These are phyloP conservation scores for Scaptodrosophila latifasciaeformis DNA, from an alignment of 2,888 invertebrate genomes.

Conservation along the genomic window DNA sequence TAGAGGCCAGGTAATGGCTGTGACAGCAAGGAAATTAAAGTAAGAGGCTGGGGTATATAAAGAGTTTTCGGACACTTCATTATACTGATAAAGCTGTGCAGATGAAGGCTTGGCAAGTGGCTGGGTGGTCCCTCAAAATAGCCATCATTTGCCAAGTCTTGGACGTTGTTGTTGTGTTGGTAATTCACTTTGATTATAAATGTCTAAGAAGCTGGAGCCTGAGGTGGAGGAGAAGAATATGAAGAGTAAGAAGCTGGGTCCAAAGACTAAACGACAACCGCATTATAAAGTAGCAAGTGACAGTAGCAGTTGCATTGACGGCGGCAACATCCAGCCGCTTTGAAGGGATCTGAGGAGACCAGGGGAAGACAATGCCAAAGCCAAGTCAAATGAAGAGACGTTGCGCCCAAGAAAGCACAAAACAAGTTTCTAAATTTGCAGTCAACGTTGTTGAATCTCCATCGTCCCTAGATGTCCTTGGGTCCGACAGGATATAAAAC, in stretches of 20 bases:
- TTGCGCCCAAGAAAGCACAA: slow-evolving; percentile 57
- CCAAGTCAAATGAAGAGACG: slow-evolving; percentile 53
- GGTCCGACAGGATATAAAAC: slow-evolving; percentile 71
- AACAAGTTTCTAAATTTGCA: slow-evolving; percentile 63
- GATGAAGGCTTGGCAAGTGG: no score
- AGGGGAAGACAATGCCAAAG: slow-evolving; percentile 6
- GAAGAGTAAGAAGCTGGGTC: neutral
- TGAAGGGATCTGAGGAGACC: neutral
- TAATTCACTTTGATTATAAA: slow-evolving; percentile 68
- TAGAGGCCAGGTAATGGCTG: no score
- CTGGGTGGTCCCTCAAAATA: no score
- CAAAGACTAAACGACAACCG: slow-evolving; percentile 9
- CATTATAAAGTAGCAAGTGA: no score
- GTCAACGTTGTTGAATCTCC: neutral
- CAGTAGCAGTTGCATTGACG: no score
- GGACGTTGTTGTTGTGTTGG: slow-evolving; percentile 21
- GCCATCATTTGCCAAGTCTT: slow-evolving; percentile 37
- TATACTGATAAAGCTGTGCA: no score
- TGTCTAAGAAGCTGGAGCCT: slow-evolving; percentile 20
- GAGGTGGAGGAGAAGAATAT: neutral
- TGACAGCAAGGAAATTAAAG: neutral
- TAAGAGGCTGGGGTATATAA: no score
- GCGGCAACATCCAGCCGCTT: slow-evolving; percentile 45
- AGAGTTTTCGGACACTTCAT: no score
- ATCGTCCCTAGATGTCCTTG: no score